A percentile compares a stretch with the other conserved stretches of the same genome.
Evolutionary conservation across 1,140 invertebrate species (phyloP).

Genomic region (Eupristina koningsbergeri): DNA sequence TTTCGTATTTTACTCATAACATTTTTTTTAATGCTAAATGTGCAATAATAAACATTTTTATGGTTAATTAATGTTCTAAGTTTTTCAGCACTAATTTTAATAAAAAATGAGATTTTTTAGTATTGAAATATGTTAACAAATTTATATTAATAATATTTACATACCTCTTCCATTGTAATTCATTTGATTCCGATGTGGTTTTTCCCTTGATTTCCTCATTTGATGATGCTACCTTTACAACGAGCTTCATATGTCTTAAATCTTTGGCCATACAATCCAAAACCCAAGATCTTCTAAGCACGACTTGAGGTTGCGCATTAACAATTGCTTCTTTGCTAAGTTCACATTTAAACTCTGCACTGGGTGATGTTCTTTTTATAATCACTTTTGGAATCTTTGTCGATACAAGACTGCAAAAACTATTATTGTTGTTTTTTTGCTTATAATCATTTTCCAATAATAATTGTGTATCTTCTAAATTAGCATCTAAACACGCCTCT

Average conservation of each 20-base stretch:
- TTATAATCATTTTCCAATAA: conserved; percentile 37
- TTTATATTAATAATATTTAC: neutral
- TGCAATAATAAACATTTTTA: too few relatives aligned
- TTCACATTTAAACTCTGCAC: conserved; percentile 71
- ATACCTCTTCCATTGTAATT: conserved; percentile 56
- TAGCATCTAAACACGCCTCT: conserved; percentile 12
- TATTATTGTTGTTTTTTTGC: conserved; percentile 38
- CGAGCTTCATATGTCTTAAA: conserved; percentile 61
- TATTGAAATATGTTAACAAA: neutral
- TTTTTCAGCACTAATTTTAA: too few relatives aligned
- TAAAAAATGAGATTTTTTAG: too few relatives aligned
- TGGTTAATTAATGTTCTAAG: too few relatives aligned
- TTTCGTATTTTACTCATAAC: too few relatives aligned
- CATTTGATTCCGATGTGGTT: conserved; percentile 52
- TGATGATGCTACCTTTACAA: conserved; percentile 54
- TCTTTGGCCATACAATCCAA: conserved; percentile 69
- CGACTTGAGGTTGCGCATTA: conserved; percentile 66
- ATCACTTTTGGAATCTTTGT: conserved; percentile 71
- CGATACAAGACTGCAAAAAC: conserved; percentile 16
- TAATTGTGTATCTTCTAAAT: conserved; percentile 39
- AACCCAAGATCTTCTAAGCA: conserved; percentile 64
- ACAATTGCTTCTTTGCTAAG: conserved; percentile 64
- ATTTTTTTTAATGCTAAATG: too few relatives aligned
- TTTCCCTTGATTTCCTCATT: conserved; percentile 35
- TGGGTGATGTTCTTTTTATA: conserved; percentile 68